These are phyloP conservation scores for Drosophila teissieri DNA, from an alignment of 1,140 invertebrate species.

Conservation along the genomic window DNA sequence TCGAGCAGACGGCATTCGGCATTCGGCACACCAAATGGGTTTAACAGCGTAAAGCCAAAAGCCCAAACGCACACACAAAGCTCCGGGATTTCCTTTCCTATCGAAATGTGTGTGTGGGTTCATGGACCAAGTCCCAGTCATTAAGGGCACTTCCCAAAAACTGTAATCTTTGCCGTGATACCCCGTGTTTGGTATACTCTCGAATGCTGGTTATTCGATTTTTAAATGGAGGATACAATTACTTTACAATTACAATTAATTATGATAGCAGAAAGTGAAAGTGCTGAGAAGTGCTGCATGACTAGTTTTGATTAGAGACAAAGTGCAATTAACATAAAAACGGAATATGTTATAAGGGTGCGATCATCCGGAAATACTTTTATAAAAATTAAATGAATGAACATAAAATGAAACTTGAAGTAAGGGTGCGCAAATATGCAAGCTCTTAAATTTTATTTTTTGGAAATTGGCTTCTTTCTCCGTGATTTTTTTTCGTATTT, in stretches of 20 bases:
- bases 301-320: too few species aligned
- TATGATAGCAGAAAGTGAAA: too few species aligned
- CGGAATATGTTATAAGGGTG: too few species aligned
- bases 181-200: slow-evolving; percentile 18
- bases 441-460: slow-evolving; percentile 6
- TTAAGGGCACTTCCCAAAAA: slow-evolving; percentile 62
- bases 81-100: background rate
- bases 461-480: slow-evolving; percentile 1
- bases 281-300: too few species aligned
- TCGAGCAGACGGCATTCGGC: slow-evolving; percentile 45
- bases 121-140: slow-evolving; percentile 35
- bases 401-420: too few species aligned
- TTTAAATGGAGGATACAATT: background rate
- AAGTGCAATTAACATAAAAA: too few species aligned
- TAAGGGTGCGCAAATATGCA: background rate
- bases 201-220: background rate
- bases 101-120: slow-evolving; percentile 37
- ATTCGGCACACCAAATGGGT: slow-evolving; percentile 54
- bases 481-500: slow-evolving; percentile 16
- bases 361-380: too few species aligned
- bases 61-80: slow-evolving; percentile 54
- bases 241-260: too few species aligned
- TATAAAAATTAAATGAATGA: too few species aligned
- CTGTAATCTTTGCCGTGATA: slow-evolving; percentile 54
- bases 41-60: slow-evolving; percentile 76